Evolutionary conservation across 2,113 vertebrate genomes (phyloP), one percentile per base, ranked within the genome.

Genomic region (Syngnathus typhle): DNA sequence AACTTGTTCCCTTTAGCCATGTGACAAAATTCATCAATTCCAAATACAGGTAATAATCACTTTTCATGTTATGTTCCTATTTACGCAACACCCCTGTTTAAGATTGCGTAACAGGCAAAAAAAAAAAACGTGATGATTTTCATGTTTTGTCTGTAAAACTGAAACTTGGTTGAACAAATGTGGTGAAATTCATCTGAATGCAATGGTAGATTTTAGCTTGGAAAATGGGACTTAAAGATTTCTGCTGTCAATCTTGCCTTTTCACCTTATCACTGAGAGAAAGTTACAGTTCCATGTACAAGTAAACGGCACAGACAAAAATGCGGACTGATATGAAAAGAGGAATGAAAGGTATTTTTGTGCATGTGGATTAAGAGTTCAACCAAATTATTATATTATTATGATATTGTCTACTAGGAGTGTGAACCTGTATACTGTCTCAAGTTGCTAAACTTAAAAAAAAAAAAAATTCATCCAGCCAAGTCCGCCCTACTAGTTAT

Each of bases 201-300:
- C 36, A 73, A 75, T 72, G 61, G 43, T 46, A 62, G 38, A 55
- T 71, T 72, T 83, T 85, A 84, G 84, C 76, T 81, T 1, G 3
- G 19, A 49, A 70, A 71, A 73, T 23, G 44, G 63, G 52, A 5
- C 67, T 66, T 9, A 39, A 52, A 62, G 47, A 62, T 68, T 71
- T 63, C 43, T 63, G 65, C 65, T 75, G 54, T 67, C 69, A 67
- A 76, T 70, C 44, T 5, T 7, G 51, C 63, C 75, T 85, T 85
- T 83, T 84, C 82, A 58, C 13, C 60, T 61, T 62, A 62, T 63
- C 61, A 15, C 7, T 32, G 23, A 65, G 51, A 81, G 75, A 73
- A 71, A 69, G 72, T 73, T 68, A 41, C 71, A 55, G 66, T 49
- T 46, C 58, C 18, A 6, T 9, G 27, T 27, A 4, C 10, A n/a